A percentile compares a stretch with the other conserved stretches of the same genome.
These are phyloP conservation scores for Brachymystax lenok DNA, from an alignment of 2,797 vertebrate genomes.

Conservation along the genomic window DNA sequence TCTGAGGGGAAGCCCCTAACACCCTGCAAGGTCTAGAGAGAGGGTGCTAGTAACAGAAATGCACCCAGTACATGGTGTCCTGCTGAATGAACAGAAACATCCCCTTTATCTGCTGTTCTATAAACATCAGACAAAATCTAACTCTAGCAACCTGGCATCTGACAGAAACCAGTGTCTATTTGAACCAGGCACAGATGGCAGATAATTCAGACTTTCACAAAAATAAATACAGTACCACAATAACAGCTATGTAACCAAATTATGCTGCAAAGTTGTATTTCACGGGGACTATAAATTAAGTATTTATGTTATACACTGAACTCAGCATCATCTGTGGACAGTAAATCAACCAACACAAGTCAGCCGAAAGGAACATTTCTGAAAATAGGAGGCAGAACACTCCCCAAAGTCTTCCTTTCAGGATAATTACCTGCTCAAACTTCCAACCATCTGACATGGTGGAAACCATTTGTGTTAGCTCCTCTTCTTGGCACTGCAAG, in stretches of 20 bases:
- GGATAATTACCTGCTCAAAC: slow-evolving; percentile 81
- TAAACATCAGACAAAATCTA: background rate
- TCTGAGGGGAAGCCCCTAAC: slow-evolving; percentile 9
- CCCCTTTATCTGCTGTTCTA: slow-evolving; percentile 3
- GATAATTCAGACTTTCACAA: slow-evolving; percentile 18
- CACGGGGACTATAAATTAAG: no score
- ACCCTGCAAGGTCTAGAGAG: background rate
- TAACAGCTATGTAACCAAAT: background rate
- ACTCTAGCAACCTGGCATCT: background rate
- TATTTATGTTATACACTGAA: no score
- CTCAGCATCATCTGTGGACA: background rate
- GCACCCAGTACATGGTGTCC: background rate
- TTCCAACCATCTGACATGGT: slow-evolving; percentile 91
- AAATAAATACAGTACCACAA: slow-evolving; percentile 4
- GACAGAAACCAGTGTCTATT: background rate
- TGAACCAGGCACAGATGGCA: background rate
- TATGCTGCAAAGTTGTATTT: background rate
- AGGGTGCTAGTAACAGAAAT: background rate
- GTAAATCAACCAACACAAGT: background rate
- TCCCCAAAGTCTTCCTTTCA: background rate
- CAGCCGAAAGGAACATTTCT: background rate
- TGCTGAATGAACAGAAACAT: background rate
- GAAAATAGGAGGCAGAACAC: background rate
- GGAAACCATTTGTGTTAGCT: slow-evolving; percentile 89
- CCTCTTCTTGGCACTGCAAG: slow-evolving; percentile 87